These are phyloP conservation scores for Limulus polyphemus DNA, from an alignment of 2,888 invertebrate species.

Conservation along the genomic window DNA sequence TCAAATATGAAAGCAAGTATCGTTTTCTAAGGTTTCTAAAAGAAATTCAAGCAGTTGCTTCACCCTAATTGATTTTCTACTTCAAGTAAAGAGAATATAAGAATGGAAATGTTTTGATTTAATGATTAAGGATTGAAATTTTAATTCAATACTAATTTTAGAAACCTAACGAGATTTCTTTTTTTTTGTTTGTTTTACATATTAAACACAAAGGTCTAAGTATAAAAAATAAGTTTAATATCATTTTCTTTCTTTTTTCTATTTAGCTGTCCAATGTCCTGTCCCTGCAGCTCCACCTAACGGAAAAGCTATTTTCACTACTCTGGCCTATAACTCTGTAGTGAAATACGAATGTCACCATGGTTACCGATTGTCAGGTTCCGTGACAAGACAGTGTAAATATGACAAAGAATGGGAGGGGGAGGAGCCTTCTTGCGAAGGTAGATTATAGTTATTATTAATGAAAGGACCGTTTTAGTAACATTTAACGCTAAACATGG, in stretches of 20 bases:
- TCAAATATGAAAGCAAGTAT: no score
- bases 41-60: no score
- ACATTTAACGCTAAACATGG: no score
- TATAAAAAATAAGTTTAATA: neutral
- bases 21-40: no score
- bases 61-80: no score
- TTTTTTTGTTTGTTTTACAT: neutral
- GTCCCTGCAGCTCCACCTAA: slow-evolving; percentile 81
- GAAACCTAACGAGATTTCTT: neutral
- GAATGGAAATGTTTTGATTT: no score
- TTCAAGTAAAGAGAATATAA: no score
- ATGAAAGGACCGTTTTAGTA: no score
- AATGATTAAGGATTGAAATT: no score
- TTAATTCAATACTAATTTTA: no score
- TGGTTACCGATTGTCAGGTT: slow-evolving; percentile 81
- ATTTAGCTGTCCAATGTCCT: slow-evolving; percentile 78
- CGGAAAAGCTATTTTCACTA: slow-evolving; percentile 83
- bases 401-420: slow-evolving; percentile 93
- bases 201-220: neutral
- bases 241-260: neutral
- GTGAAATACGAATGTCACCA: slow-evolving; percentile 92
- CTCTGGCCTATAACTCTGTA: slow-evolving; percentile 85
- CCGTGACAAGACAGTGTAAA: slow-evolving; percentile 77
- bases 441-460: slow-evolving; percentile 41
- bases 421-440: slow-evolving; percentile 78